These are phyloP conservation scores for Dermatemys mawii DNA, from an alignment of 2,113 vertebrate genomes.

Conservation along the genomic window DNA sequence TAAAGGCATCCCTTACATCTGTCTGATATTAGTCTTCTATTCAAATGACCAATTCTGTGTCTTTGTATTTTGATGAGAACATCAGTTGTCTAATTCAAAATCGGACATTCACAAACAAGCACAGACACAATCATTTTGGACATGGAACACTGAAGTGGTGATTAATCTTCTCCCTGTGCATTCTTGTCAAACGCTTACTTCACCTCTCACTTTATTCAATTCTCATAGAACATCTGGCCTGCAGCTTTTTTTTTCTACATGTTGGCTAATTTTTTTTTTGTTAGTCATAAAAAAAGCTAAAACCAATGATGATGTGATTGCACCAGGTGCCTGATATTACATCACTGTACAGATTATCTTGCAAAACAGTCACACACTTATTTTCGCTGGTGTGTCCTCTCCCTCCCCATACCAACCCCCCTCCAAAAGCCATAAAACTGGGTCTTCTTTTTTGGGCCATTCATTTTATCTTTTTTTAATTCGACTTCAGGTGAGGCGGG, in stretches of 20 bases:
- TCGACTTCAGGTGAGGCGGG: background rate
- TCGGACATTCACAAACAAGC: slow-evolving; percentile 64
- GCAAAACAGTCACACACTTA: slow-evolving; percentile 29
- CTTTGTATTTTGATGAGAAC: background rate
- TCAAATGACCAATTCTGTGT: slow-evolving; percentile 27
- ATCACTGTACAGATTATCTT: slow-evolving; percentile 35
- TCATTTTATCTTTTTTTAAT: background rate
- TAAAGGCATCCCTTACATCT: slow-evolving; percentile 32
- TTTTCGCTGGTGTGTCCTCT: background rate
- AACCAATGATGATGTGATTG: slow-evolving; percentile 47
- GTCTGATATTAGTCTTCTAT: slow-evolving; percentile 13
- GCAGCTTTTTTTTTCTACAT: slow-evolving; percentile 79
- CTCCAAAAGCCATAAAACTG: background rate
- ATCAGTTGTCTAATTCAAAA: slow-evolving; percentile 54
- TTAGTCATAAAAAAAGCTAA: slow-evolving; percentile 69
- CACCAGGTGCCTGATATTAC: slow-evolving; percentile 66
- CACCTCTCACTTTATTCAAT: slow-evolving; percentile 87
- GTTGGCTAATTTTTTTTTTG: slow-evolving; percentile 82
- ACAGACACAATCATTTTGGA: slow-evolving; percentile 77
- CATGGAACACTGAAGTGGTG: slow-evolving; percentile 80
- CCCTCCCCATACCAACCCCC: background rate
- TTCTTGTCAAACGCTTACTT: slow-evolving; percentile 91
- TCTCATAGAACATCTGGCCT: slow-evolving; percentile 91
- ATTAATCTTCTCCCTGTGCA: slow-evolving; percentile 88
- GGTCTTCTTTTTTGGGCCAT: background rate